Base-by-base conservation (phyloP, 2,797 vertebrate genomes). In the Malacoctenus gilli region DNA sequence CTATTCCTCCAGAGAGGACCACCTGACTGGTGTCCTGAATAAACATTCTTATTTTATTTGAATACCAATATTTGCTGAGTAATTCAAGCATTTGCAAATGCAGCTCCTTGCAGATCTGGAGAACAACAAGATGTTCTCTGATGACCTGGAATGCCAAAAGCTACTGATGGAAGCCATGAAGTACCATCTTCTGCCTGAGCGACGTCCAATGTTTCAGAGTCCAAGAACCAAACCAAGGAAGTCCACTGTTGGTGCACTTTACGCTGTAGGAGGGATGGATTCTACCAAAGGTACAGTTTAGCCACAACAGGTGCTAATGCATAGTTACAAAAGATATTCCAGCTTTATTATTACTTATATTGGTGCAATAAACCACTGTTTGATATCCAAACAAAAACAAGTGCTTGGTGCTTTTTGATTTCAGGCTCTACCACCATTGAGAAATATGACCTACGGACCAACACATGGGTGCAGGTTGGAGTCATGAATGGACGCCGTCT, bases 81-180 rank as follows among this genome's bases (percentile, higher is more conserved):
- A n/a, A n/a, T n/a, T n/a, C n/a, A n/a, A n/a, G n/a, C n/a, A n/a
- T n/a, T 66, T 72, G 20, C 22, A 4, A 47, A 42, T 83, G 43
- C 44, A 99, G 97, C 92, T 98, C 25, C 91, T 99, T 65, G 97
- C 95, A 23, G 96, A 99, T 85, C 87, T 99, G 65, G 97, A 99
- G 88, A 98, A 96, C 65, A 97, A 95, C 62, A 93, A 95, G 50
- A 95, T 98, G 95, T 98, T 99, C 89, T 92, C 93, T 16, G 93
- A 94, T 7, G 93, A 98, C 68, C 89, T 99, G 50, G 95, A 98
- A 74, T 99, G 97, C 67, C 97, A 99, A 82, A 98, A 98, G 36
- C 92, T 99, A 8, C 89, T 99, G 10, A 98, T 99, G 94, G 96
- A 99, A 89, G 97, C 96, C 49, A 98, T 99, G 97, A 98, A 98